Percentiles rank a stretch among this genome's conserved stretches.
phyloP scores from a whole-genome alignment of 2,888 invertebrate genomes.

The Stomorhina lunata region DNA sequence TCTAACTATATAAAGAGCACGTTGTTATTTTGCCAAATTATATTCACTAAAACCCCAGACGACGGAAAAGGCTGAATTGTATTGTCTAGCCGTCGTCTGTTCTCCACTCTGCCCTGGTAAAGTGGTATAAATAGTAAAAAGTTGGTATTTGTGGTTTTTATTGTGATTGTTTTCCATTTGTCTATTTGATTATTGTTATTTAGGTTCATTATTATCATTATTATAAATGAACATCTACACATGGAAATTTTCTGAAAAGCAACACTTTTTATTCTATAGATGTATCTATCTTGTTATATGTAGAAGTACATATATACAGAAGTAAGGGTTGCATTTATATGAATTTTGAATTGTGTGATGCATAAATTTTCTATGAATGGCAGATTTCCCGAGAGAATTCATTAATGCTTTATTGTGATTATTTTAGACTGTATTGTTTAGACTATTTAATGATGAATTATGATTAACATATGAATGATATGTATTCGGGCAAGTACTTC shows the following conservation, averaged over 20 bases:
- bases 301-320: constrained; percentile 7
- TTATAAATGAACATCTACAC: constrained; percentile 42
- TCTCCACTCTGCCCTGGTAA: background rate
- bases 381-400: constrained; percentile 59
- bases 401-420: constrained; percentile 64
- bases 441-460: constrained; percentile 49
- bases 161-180: constrained; percentile 65
- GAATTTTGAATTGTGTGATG: constrained; percentile 11
- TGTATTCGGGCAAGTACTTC: constrained; percentile 32
- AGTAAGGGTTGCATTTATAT: constrained; percentile 19
- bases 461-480: constrained; percentile 59
- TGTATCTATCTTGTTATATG: background rate
- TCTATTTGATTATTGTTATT: constrained; percentile 59
- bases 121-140: constrained; percentile 1
- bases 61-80: constrained; percentile 50
- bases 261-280: constrained; percentile 21
- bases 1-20: too few relatives aligned
- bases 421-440: constrained; percentile 56
- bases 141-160: constrained; percentile 61
- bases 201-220: constrained; percentile 62
- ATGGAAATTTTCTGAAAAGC: background rate
- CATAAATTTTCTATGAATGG: background rate
- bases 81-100: constrained; percentile 56
- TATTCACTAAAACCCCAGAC: background rate
- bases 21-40: constrained; percentile 40